Conservation (phyloP, 1,140 invertebrate species). For the Pararge aegeria region DNA sequence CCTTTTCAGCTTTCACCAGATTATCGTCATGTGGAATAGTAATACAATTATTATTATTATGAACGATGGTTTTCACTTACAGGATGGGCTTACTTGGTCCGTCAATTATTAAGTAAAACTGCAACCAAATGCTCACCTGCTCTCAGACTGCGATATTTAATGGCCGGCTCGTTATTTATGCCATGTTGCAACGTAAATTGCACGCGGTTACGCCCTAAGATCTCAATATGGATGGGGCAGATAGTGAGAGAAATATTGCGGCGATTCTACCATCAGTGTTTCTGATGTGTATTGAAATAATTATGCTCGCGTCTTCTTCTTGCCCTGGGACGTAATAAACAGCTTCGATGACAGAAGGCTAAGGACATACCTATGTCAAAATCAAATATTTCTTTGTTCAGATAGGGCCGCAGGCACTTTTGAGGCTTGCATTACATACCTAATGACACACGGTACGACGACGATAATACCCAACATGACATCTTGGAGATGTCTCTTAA, state of each 20-base stretch:
- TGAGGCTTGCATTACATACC: too few relatives aligned
- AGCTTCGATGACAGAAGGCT: background rate
- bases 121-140: background rate
- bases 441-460: too few relatives aligned
- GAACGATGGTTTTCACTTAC: too few relatives aligned
- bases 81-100: too few relatives aligned
- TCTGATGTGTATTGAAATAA: conserved; percentile 1
- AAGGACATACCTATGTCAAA: background rate
- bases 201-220: conserved; percentile 40
- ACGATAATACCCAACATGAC: too few relatives aligned
- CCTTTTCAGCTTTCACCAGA: too few relatives aligned
- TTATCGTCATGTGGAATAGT: too few relatives aligned
- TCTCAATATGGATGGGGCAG: conserved; percentile 40
- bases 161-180: conserved; percentile 40
- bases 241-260: conserved; percentile 30
- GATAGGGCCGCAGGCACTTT: too few relatives aligned
- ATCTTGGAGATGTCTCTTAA: too few relatives aligned
- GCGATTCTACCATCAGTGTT: conserved; percentile 1
- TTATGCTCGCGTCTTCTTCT: background rate
- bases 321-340: background rate
- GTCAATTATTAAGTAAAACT: background rate
- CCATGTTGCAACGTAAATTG: conserved; percentile 37
- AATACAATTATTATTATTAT: too few relatives aligned
- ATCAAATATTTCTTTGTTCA: too few relatives aligned
- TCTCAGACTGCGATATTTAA: conserved; percentile 25